A percentile compares a stretch with the other conserved stretches of the same genome.
These are phyloP conservation scores for Rhogogaster chlorosoma DNA, from an alignment of 2,888 invertebrate genomes.

Conservation along the genomic window DNA sequence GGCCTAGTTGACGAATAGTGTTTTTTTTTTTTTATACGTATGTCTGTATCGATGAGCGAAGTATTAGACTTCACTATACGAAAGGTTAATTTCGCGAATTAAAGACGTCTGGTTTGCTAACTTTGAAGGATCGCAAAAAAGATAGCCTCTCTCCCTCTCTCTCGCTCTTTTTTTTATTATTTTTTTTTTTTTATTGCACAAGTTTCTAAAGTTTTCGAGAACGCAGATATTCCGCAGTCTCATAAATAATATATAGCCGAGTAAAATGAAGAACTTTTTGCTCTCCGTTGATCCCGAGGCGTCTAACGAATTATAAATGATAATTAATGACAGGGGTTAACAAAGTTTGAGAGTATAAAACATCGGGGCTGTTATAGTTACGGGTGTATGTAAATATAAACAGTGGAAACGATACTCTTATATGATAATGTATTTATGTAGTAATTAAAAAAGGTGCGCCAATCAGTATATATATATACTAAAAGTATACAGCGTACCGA, in stretches of 20 bases:
- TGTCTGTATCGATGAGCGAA: not conserved
- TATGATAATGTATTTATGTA: not conserved
- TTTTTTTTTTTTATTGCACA: too few species aligned
- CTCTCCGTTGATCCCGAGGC: not conserved
- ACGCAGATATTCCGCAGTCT: too few species aligned
- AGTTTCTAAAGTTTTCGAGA: too few species aligned
- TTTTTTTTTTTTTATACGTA: not conserved
- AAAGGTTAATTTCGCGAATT: not conserved
- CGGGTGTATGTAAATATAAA: not conserved
- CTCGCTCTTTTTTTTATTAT: too few species aligned
- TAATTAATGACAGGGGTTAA: not conserved
- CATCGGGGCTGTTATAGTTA: not conserved
- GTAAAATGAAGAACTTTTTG: not conserved
- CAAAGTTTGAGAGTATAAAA: not conserved
- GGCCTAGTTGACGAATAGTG: not conserved
- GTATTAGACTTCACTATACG: not conserved
- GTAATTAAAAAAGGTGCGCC: slow-evolving; percentile 29
- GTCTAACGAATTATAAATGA: not conserved
- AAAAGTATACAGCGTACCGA: not conserved
- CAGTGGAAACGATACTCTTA: not conserved
- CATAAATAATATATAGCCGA: too few species aligned
- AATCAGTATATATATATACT: not conserved
- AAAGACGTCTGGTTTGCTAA: not conserved
- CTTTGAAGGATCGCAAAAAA: not conserved
- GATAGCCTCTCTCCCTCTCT: too few species aligned